A percentile compares a stretch with the other conserved stretches of the same genome.
These are phyloP conservation scores for Cynopterus sphinx DNA, from an alignment of 2,797 vertebrate species.

Conservation along the genomic window DNA sequence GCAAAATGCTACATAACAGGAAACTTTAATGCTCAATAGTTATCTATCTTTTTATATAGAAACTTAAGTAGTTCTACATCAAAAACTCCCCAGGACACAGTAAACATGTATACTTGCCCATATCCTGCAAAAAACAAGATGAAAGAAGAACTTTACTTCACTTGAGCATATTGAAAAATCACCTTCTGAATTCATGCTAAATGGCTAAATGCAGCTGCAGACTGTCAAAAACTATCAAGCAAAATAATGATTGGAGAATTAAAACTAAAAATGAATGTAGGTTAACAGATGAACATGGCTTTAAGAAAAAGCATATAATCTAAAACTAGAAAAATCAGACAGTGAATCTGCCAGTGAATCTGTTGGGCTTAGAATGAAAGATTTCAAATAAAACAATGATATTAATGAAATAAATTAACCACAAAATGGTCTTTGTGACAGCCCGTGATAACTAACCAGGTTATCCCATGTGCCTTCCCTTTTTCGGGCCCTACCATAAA, in stretches of 20 bases:
- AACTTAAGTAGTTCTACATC: slow-evolving; percentile 71
- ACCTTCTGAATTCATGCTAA: slow-evolving; percentile 76
- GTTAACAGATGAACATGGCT: slow-evolving; percentile 70
- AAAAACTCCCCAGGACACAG: slow-evolving; percentile 71
- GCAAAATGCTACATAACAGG: neutral
- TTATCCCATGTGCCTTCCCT: neutral
- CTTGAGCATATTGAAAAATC: slow-evolving; percentile 79
- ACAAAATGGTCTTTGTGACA: neutral
- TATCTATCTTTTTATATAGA: slow-evolving; percentile 51
- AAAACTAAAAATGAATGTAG: slow-evolving; percentile 81
- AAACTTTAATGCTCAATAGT: slow-evolving; percentile 46
- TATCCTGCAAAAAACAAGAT: slow-evolving; percentile 65
- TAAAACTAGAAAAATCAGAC: slow-evolving; percentile 60
- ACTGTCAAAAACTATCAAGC: slow-evolving; percentile 81
- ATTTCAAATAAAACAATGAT: slow-evolving; percentile 40
- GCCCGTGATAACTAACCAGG: neutral
- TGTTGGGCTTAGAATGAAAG: slow-evolving; percentile 34
- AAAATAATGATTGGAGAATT: slow-evolving; percentile 78
- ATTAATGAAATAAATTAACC: neutral
- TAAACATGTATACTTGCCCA: slow-evolving; percentile 52
- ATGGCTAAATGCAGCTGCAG: slow-evolving; percentile 70
- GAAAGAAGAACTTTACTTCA: slow-evolving; percentile 76
- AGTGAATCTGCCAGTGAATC: slow-evolving; percentile 42
- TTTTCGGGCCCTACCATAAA: neutral
- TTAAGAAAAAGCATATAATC: slow-evolving; percentile 73